phyloP scores from a whole-genome alignment of 1,140 invertebrate species.

The Platyscapa corneri region DNA sequence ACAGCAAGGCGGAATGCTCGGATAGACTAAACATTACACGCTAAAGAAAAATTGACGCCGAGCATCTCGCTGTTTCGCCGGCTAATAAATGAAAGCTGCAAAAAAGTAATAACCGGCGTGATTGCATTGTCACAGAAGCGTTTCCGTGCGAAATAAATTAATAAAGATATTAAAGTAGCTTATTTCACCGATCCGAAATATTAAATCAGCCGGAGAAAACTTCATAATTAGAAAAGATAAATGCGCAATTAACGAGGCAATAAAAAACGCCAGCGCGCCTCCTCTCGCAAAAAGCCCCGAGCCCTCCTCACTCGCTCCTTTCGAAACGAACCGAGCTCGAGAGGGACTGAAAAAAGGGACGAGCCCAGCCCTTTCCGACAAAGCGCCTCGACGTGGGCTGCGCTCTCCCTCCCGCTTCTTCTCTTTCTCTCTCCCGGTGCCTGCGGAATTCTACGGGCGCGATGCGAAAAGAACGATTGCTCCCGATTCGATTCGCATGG shows the following conservation, averaged over 20 bases:
- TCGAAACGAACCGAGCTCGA: too few species aligned
- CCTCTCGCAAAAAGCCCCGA: conserved; percentile 4
- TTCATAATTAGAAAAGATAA: conserved; percentile 51
- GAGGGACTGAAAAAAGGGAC: neutral
- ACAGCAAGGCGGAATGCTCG: too few species aligned
- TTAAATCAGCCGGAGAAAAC: conserved; percentile 27
- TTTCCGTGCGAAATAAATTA: conserved; percentile 32
- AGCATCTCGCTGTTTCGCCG: neutral
- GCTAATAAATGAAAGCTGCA: neutral
- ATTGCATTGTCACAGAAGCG: neutral
- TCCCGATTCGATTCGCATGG: conserved; percentile 48
- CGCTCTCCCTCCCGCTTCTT: too few species aligned
- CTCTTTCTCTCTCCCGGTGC: neutral
- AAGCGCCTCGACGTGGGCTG: neutral
- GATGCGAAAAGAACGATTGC: conserved; percentile 56
- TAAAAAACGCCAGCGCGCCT: conserved; percentile 9
- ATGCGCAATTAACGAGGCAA: conserved; percentile 49
- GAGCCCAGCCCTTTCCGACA: neutral
- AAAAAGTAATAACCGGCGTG: neutral
- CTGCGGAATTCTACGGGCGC: conserved; percentile 12
- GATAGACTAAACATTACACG: too few species aligned
- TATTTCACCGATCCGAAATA: neutral
- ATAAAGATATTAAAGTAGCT: conserved; percentile 44
- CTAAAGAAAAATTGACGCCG: too few species aligned
- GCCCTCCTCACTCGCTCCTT: too few species aligned